Base-by-base conservation (phyloP, 2,888 invertebrate species). In the Scrobipalpa atriplicella region DNA sequence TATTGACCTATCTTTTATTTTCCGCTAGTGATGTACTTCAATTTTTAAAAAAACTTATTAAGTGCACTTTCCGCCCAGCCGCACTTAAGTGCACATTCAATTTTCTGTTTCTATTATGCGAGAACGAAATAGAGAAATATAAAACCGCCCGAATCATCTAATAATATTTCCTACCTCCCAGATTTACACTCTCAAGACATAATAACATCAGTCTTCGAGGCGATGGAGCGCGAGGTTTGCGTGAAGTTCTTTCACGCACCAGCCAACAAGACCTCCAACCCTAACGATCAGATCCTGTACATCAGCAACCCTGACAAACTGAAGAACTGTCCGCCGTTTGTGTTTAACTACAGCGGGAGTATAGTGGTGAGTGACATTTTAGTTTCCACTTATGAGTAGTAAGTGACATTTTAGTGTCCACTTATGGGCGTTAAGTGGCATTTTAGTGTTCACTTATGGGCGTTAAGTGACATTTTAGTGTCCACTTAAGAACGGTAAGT, bases 171-270 rank as follows among this genome's bases (percentile, higher is more conserved):
- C 5, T 13, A 11, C 10, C 16, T 54, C 29, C 16, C 7, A 91
- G 91, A 91, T 66, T 1, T 78, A 0, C 86, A 90, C 63, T 90
- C 91, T 0, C 89, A 89, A 82, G 89, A 89, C 6, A 73, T 81
- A 13, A 91, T 92, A 38, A 65, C 75, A 1, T 66, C 80, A 0
- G 78, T 84, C 0, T 69, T 90, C 0, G 71, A 76, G 0, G 74
- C 76, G 2, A 54, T 91, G 0, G 82, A 89, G 66, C 78, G 76
- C 0, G 90, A 89, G 43, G 70, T 90, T 0, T 92, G 91, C 66
- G 71, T 92, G 0, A 92, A 90, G 52, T 92, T 92, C 75, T 90
- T 90, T 73, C 75, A 78, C 66, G 79, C 79, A 0, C 86, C 85
- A 0, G 13, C 74, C 0, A 78, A 81, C 47, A 75, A 77, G 61